Conservation (phyloP, 2,888 invertebrate species). For the Neoascia interrupta region DNA sequence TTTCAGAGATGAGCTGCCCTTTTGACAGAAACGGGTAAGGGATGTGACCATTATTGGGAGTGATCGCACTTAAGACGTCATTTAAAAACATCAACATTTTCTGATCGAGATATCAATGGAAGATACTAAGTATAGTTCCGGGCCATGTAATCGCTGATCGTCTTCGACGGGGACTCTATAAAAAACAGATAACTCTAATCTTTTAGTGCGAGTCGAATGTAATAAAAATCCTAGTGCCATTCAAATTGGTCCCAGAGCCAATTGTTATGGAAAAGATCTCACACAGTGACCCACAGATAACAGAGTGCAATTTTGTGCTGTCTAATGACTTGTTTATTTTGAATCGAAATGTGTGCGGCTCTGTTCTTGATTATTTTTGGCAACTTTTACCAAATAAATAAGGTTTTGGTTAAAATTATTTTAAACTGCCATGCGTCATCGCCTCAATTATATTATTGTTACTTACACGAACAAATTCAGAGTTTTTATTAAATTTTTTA, state of each 20-base stretch:
- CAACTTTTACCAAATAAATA: no score
- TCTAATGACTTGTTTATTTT: neutral
- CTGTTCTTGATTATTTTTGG: no score
- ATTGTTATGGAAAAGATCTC: no score
- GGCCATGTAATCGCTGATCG: neutral
- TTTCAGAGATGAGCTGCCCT: conserved; percentile 78
- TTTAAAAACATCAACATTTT: no score
- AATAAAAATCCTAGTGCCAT: no score
- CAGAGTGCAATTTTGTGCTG: neutral
- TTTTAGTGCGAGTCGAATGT: neutral
- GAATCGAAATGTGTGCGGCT: neutral
- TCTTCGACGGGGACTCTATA: conserved; percentile 1
- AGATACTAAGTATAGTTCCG: neutral
- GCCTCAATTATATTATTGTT: neutral
- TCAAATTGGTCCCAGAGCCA: no score
- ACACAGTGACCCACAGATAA: conserved; percentile 14
- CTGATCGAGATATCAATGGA: no score
- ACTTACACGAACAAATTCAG: conserved; percentile 3
- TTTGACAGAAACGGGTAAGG: conserved; percentile 52
- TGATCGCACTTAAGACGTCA: no score
- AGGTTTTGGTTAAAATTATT: no score
- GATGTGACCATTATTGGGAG: no score
- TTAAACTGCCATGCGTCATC: no score
- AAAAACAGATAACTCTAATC: neutral
- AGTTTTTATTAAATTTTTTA: conserved; percentile 30